Evolutionary conservation across 1,140 invertebrate species (phyloP).

Genomic region (Tetragnatha versicolor): DNA sequence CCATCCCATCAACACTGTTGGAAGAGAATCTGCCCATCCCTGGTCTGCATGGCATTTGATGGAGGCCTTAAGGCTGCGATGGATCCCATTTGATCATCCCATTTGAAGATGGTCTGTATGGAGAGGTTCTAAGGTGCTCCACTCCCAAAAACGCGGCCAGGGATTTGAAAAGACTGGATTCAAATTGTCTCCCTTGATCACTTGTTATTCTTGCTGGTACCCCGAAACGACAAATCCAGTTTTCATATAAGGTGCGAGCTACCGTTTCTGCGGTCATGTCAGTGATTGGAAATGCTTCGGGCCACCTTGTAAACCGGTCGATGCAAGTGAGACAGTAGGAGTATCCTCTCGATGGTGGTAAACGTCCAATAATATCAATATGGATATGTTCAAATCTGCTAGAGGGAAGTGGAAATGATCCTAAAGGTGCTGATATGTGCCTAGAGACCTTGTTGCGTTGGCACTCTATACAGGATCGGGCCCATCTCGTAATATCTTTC

Average conservation of each 20-base stretch:
- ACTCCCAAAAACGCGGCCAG: not conserved
- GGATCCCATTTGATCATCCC: not conserved
- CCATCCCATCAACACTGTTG: not conserved
- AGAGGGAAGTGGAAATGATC: not conserved
- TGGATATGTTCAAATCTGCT: not conserved
- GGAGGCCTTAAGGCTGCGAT: not conserved
- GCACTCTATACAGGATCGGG: not conserved
- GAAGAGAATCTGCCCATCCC: not conserved
- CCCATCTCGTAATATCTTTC: not conserved
- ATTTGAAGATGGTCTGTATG: not conserved
- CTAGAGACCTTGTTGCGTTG: not conserved
- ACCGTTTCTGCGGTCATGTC: not conserved
- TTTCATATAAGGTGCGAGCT: not conserved
- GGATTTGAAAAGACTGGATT: not conserved
- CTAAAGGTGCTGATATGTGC: not conserved
- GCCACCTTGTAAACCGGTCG: slow-evolving; percentile 5
- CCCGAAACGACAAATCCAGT: not conserved
- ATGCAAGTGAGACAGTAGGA: not conserved
- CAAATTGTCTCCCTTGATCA: not conserved
- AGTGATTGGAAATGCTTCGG: slow-evolving; percentile 63
- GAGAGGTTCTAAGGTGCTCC: not conserved
- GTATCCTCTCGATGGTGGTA: not conserved
- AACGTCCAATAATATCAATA: not conserved
- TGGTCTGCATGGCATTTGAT: not conserved
- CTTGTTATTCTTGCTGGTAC: too few relatives aligned